Conservation (phyloP, 2,797 vertebrate species). For the Oryzias dopingdopingensis region DNA sequence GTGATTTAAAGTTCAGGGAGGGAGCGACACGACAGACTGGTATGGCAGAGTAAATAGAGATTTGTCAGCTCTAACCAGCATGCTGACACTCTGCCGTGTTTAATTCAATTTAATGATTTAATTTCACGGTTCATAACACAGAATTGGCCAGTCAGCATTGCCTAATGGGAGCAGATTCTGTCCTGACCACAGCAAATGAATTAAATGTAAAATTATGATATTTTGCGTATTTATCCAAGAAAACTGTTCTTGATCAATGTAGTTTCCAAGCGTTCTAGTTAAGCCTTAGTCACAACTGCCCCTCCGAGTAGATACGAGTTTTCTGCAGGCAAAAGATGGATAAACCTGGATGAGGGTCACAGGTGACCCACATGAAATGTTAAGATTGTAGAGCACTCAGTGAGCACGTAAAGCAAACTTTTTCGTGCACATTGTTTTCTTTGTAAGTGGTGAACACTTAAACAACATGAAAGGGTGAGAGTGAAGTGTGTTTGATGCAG, state of each 20-base stretch:
- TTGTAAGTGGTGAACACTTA: too few species aligned
- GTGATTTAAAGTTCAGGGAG: constrained; percentile 9
- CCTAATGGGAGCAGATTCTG: constrained; percentile 39
- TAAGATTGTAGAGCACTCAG: too few species aligned
- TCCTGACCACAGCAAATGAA: constrained; percentile 34
- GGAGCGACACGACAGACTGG: constrained; percentile 3
- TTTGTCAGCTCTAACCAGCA: constrained; percentile 33
- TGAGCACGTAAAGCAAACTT: too few species aligned
- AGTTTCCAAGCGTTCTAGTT: constrained; percentile 1
- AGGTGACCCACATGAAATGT: too few species aligned
- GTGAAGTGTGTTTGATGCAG: too few species aligned
- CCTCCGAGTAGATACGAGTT: too few species aligned
- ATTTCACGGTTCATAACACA: constrained; percentile 54
- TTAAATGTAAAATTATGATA: constrained; percentile 32
- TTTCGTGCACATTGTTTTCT: too few species aligned
- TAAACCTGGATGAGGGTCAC: too few species aligned
- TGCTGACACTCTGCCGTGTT: constrained; percentile 36
- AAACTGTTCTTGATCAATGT: constrained; percentile 1
- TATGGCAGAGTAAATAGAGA: constrained; percentile 32
- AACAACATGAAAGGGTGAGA: too few species aligned
- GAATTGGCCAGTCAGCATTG: constrained; percentile 43
- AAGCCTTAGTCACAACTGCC: constrained; percentile 5
- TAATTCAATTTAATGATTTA: constrained; percentile 49
- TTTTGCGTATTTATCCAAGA: constrained; percentile 33
- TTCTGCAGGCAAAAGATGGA: too few species aligned